phyloP scores from a whole-genome alignment of 64 coral and sea anemone species.

The Stichodactyla helianthus region DNA sequence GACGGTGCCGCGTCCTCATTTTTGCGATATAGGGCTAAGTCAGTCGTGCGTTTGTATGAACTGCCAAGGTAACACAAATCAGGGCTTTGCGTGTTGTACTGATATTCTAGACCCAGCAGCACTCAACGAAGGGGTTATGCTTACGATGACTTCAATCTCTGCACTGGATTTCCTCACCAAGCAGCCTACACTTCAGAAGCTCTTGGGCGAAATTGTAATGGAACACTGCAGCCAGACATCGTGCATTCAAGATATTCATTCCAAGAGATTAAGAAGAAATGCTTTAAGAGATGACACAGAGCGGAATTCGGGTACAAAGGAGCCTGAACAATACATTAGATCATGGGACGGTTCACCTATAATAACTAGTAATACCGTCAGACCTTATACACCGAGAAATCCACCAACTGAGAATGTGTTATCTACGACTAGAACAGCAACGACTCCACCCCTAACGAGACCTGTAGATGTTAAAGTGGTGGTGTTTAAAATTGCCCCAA shows the following conservation, averaged over 20 bases:
- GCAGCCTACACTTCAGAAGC: not conserved
- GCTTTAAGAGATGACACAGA: not conserved
- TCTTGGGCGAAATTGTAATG: not conserved
- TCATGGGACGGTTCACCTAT: conserved; percentile 4
- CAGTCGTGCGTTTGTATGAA: conserved; percentile 69
- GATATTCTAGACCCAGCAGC: conserved; percentile 29
- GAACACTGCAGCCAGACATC: not conserved
- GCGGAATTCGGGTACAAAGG: not conserved
- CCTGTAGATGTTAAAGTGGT: conserved; percentile 39
- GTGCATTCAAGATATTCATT: not conserved
- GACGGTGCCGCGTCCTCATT: not conserved
- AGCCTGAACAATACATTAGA: not conserved
- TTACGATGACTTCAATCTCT: conserved; percentile 34
- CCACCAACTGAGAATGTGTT: not conserved
- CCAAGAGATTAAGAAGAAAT: not conserved
- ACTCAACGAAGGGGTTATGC: conserved; percentile 48
- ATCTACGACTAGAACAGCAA: not conserved
- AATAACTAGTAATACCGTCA: not conserved
- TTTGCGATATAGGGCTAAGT: not conserved
- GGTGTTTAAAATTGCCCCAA: conserved; percentile 55
- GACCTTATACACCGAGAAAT: not conserved
- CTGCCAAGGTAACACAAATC: conserved; percentile 37
- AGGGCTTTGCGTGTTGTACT: conserved; percentile 54
- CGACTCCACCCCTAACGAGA: not conserved
- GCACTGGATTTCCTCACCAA: conserved; percentile 24